Percentiles rank a stretch among this genome's conserved stretches.
Conservation (phyloP, 1,140 invertebrate genomes). For the Brachionus angularis region DNA sequence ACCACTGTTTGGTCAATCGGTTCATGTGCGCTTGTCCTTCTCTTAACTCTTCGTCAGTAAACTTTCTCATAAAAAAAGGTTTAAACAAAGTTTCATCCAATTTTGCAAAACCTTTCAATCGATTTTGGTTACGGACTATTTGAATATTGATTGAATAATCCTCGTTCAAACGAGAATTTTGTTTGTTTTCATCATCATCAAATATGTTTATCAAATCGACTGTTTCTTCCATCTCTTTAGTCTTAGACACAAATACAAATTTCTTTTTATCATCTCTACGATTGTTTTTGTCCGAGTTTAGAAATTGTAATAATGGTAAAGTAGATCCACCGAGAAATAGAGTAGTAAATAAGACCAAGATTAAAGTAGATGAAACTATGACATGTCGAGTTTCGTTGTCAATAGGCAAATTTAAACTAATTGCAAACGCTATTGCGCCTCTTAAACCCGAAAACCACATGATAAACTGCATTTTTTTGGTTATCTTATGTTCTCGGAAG, state of each 20-base stretch:
- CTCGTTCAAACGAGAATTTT: constrained; percentile 68
- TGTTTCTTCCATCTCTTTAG: constrained; percentile 51
- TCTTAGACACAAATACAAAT: constrained; percentile 5
- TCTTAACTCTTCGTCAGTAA: constrained; percentile 85
- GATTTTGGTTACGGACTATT: constrained; percentile 48
- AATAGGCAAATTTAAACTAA: constrained; percentile 90
- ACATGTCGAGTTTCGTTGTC: constrained; percentile 77
- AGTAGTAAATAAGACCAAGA: constrained; percentile 91
- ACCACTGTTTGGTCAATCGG: constrained; percentile 90
- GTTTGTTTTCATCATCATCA: constrained; percentile 88
- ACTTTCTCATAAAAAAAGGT: constrained; percentile 87
- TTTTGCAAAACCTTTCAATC: constrained; percentile 75
- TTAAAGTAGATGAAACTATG: constrained; percentile 91
- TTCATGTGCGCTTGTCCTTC: constrained; percentile 94
- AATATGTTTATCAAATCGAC: constrained; percentile 92
- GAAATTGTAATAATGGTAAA: constrained; percentile 74
- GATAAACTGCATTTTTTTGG: constrained; percentile 96
- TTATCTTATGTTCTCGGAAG: constrained; percentile 95
- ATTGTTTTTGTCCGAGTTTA: constrained; percentile 7
- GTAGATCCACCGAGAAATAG: constrained; percentile 90
- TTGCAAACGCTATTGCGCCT: constrained; percentile 93
- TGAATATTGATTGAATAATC: constrained; percentile 47
- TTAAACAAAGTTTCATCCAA: constrained; percentile 88
- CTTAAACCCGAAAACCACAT: constrained; percentile 91
- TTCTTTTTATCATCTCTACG: not conserved